phyloP scores from a whole-genome alignment of 2,888 invertebrate genomes.

The Nasonia oneida region DNA sequence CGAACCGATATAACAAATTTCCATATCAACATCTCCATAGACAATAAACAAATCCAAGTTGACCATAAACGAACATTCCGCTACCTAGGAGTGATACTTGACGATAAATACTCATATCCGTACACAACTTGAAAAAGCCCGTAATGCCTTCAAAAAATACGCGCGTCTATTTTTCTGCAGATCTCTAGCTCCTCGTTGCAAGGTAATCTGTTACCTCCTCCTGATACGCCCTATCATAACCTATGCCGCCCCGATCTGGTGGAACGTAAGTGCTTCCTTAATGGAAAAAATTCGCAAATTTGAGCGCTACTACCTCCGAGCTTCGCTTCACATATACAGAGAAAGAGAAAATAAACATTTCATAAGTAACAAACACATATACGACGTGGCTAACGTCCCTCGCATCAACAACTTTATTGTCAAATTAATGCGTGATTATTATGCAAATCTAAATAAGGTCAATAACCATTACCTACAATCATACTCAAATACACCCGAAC shows the following conservation, averaged over 20 bases:
- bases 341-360: background rate
- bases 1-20: background rate
- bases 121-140: constrained; percentile 13
- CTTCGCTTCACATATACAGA: background rate
- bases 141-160: constrained; percentile 1
- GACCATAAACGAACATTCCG: background rate
- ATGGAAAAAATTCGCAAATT: constrained; percentile 34
- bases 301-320: constrained; percentile 14
- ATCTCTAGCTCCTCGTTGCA: background rate
- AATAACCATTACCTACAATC: background rate
- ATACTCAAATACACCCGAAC: background rate
- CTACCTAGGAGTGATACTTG: background rate
- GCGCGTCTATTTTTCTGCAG: background rate
- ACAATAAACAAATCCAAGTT: background rate
- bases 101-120: constrained; percentile 24
- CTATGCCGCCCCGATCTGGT: constrained; percentile 17
- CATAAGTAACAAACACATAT: constrained; percentile 5
- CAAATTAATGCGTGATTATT: constrained; percentile 15
- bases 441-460: background rate
- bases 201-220: constrained; percentile 34
- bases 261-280: constrained; percentile 12
- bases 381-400: background rate
- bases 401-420: constrained; percentile 20
- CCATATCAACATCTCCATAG: background rate
- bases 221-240: constrained; percentile 20